A percentile compares a stretch with the other conserved stretches of the same genome.
phyloP scores from a whole-genome alignment of 2,113 vertebrate species.

The Morone saxatilis region DNA sequence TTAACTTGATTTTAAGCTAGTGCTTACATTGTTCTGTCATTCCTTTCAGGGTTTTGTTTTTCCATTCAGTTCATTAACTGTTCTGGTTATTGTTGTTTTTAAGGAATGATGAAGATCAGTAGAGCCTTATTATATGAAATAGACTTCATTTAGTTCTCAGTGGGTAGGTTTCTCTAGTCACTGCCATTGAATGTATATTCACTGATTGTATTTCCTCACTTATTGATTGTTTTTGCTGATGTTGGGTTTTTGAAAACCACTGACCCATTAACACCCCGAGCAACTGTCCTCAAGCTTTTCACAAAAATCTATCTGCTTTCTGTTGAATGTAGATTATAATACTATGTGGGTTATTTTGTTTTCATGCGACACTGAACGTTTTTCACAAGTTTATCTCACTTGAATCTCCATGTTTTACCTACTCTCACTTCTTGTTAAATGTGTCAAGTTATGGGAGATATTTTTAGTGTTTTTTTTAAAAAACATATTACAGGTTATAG shows the following conservation, averaged over 20 bases:
- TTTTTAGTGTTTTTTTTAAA: conserved; percentile 34
- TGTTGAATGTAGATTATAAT: conserved; percentile 29
- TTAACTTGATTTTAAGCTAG: conserved; percentile 47
- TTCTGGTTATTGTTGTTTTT: conserved; percentile 23
- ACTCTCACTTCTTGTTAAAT: conserved; percentile 56
- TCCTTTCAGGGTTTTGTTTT: conserved; percentile 51
- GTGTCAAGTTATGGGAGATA: conserved; percentile 43
- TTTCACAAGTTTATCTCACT: conserved; percentile 64
- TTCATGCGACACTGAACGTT: conserved; percentile 60
- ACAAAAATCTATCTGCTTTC: conserved; percentile 5
- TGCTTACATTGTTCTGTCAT: conserved; percentile 20
- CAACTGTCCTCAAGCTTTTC: conserved; percentile 24
- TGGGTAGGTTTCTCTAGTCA: conserved; percentile 39
- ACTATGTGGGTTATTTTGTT: conserved; percentile 20
- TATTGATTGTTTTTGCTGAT: conserved; percentile 53
- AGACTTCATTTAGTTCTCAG: conserved; percentile 29
- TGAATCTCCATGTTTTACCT: conserved; percentile 66
- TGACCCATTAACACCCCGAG: conserved; percentile 12
- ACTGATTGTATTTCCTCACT: conserved; percentile 70
- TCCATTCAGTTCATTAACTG: conserved; percentile 31
- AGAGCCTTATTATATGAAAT: background rate
- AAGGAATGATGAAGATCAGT: conserved; percentile 33
- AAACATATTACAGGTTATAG: conserved; percentile 44
- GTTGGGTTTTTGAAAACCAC: conserved; percentile 29
- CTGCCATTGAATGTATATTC: conserved; percentile 78